phyloP scores from a whole-genome alignment of 1,140 invertebrate species.

The Eufriesea mexicana region DNA sequence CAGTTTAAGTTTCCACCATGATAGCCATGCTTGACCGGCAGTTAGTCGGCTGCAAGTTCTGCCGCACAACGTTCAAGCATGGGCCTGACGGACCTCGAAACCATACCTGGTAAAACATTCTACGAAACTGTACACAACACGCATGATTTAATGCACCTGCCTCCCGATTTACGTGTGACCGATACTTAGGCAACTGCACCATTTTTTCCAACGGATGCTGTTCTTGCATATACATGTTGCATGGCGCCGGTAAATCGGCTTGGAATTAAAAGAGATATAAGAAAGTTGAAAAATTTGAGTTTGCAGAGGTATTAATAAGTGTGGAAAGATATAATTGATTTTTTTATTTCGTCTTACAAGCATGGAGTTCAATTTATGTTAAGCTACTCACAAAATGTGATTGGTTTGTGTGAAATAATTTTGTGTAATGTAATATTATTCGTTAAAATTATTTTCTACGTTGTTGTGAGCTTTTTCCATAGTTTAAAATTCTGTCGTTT shows the following conservation, averaged over 20 bases:
- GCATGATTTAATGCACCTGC: conserved; percentile 8
- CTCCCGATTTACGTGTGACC: neutral
- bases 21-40: conserved; percentile 65
- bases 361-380: neutral
- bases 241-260: neutral
- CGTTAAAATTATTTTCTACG: too few species aligned
- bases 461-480: too few species aligned
- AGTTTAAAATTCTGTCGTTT: too few species aligned
- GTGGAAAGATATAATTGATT: neutral
- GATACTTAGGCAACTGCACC: neutral
- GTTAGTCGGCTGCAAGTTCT: conserved; percentile 71
- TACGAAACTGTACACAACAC: neutral
- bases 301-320: too few species aligned
- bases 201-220: neutral
- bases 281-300: neutral
- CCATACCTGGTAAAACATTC: conserved; percentile 74
- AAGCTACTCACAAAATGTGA: neutral
- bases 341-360: neutral
- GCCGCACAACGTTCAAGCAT: conserved; percentile 70
- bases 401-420: neutral
- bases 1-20: conserved; percentile 68
- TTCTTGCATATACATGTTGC: neutral
- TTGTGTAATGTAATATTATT: neutral
- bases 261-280: neutral
- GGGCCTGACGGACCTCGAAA: conserved; percentile 75